Base-by-base conservation (phyloP, 2,113 vertebrate genomes). In the Onychostoma macrolepis region DNA sequence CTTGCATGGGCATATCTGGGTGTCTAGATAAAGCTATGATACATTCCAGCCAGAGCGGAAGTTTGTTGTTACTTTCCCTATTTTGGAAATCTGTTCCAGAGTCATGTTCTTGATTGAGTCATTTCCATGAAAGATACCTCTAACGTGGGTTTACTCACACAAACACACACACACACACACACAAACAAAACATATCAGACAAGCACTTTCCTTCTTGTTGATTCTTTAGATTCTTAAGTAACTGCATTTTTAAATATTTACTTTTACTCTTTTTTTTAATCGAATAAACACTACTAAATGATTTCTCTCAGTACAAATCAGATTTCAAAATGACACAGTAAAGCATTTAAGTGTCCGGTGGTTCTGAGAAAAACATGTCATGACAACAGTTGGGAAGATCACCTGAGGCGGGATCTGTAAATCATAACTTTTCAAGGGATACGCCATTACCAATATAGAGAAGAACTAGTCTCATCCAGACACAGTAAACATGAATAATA, bases 31-130 rank as follows among this genome's bases (percentile, higher is more conserved):
- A 28, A 48, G 74, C 38, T 26, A 21, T 17, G 43, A 30, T 56
- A n/a, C 65, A 71, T 58, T 84, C 58, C 50, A 58, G 48, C 38
- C 24, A 56, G 71, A 75, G 38, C 88, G 84, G 84, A 92, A 72
- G 33, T 85, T 53, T 41, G 58, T 19, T 38, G 75, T 36, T 50
- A 77, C 80, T 72, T 45, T 50, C 43, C 43, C 78, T 79, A 88
- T 48, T 41, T 56, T 81, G 80, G 78, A 83, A 67, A 80, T 43
- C 43, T 61, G 76, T 90, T 83, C 56, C 61, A 28, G 30, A 28
- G 61, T 21, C 48, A 83, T 80, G 63, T 53, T 74, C 65, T 79
- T 30, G 41, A 77, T 24, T 89, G 72, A 86, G 43, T 30, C 74
- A 80, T 74, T 78, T 89, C 85, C 83, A 33, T 33, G 4, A 53